Conservation (phyloP, 2,888 invertebrate species). For the Rhabditoides inermis region DNA sequence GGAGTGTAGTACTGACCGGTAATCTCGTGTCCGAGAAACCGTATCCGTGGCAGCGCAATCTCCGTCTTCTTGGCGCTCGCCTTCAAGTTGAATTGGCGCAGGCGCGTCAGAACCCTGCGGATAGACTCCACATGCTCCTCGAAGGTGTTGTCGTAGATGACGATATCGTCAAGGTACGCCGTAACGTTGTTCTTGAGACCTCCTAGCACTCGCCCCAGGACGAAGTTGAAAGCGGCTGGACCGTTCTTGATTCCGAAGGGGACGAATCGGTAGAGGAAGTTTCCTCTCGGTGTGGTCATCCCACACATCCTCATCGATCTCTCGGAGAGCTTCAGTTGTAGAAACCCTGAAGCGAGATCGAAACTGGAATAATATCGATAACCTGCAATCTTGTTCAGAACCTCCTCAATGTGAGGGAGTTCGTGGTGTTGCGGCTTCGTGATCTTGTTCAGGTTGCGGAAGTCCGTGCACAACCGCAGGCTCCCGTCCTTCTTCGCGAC, state of each 20-base stretch:
- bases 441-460: slow-evolving; percentile 17
- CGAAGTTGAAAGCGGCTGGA: slow-evolving; percentile 11
- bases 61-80: slow-evolving; percentile 16
- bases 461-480: slow-evolving; percentile 26
- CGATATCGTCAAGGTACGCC: slow-evolving; percentile 19
- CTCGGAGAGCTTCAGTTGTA: slow-evolving; percentile 13
- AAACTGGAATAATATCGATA: slow-evolving; percentile 10
- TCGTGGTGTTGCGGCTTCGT: slow-evolving; percentile 26
- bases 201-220: slow-evolving; percentile 7
- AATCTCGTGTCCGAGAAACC: slow-evolving; percentile 19
- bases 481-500: slow-evolving; percentile 29
- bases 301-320: slow-evolving; percentile 7
- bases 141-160: slow-evolving; percentile 8
- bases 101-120: slow-evolving; percentile 9
- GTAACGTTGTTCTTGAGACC: slow-evolving; percentile 10
- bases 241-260: slow-evolving; percentile 18
- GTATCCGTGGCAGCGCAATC: slow-evolving; percentile 5
- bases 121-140: slow-evolving; percentile 8
- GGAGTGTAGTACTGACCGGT: slow-evolving; percentile 7
- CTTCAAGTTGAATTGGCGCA: slow-evolving; percentile 14
- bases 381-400: slow-evolving; percentile 13
- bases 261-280: slow-evolving; percentile 10
- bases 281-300: slow-evolving; percentile 4
- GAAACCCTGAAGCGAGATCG: slow-evolving; percentile 18
- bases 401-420: slow-evolving; percentile 16